Conservation (phyloP, 2,888 invertebrate genomes). For the Hyppa rectilinea region DNA sequence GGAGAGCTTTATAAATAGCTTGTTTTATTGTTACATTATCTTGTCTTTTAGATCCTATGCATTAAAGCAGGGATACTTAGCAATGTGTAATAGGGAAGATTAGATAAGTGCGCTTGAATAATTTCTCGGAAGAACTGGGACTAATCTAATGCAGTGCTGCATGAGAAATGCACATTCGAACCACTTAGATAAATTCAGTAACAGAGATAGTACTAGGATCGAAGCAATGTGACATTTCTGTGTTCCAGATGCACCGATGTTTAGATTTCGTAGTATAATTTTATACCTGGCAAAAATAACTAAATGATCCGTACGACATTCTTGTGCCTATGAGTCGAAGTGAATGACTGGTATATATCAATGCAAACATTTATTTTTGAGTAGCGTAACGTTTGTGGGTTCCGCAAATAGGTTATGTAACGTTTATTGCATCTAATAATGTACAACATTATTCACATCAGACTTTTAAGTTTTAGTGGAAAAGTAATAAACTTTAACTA, state of each 20-base stretch:
- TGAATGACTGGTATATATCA: constrained; percentile 37
- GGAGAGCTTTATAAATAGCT: constrained; percentile 83
- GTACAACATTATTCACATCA: constrained; percentile 34
- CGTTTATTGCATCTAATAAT: constrained; percentile 18
- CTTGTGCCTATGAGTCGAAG: constrained; percentile 45
- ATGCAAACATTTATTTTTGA: constrained; percentile 27
- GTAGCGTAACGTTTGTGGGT: constrained; percentile 9
- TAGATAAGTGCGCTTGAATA: constrained; percentile 17
- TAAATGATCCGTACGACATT: constrained; percentile 52
- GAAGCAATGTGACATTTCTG: constrained; percentile 52
- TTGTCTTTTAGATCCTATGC: constrained; percentile 65
- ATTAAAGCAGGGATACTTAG: constrained; percentile 50
- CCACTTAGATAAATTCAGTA: constrained; percentile 38
- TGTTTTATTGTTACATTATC: constrained; percentile 79
- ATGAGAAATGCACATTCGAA: constrained; percentile 32
- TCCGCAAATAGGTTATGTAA: constrained; percentile 17
- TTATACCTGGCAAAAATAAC: constrained; percentile 59
- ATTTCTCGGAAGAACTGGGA: constrained; percentile 17
- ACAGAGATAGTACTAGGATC: constrained; percentile 32
- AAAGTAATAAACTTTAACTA: constrained; percentile 6
- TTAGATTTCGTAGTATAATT: constrained; percentile 58
- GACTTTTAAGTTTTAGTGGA: constrained; percentile 35
- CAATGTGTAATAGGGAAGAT: constrained; percentile 33
- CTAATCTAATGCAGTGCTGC: constrained; percentile 8
- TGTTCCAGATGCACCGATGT: constrained; percentile 56